These are phyloP conservation scores for Hedychridium roseum DNA, from an alignment of 2,888 invertebrate species.

Conservation along the genomic window DNA sequence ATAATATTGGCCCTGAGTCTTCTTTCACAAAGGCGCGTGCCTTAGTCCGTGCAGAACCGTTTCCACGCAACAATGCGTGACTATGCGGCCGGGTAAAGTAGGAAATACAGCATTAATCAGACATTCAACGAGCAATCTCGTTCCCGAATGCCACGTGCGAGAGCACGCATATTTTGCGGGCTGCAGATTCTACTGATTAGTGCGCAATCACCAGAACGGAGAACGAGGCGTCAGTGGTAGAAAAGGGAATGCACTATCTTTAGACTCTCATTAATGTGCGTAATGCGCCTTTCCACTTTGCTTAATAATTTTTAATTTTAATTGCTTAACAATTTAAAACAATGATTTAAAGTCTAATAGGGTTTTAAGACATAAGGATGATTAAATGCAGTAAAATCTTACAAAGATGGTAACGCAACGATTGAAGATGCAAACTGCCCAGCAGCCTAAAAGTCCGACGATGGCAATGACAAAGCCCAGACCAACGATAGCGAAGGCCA, in stretches of 20 bases:
- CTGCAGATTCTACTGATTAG: conserved; percentile 20
- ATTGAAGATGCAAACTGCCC: conserved; percentile 81
- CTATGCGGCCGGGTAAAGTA: conserved; percentile 28
- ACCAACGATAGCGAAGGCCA: conserved; percentile 75
- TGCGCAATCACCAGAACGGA: neutral
- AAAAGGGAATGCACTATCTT: neutral
- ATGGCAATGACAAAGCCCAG: conserved; percentile 75
- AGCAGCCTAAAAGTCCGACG: conserved; percentile 79
- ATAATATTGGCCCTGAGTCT: too few relatives aligned
- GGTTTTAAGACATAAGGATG: neutral
- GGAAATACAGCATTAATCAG: conserved; percentile 36
- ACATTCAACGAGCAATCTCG: too few relatives aligned
- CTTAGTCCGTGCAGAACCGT: conserved; percentile 41
- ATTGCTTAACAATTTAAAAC: neutral
- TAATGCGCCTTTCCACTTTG: too few relatives aligned
- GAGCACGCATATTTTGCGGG: conserved; percentile 13
- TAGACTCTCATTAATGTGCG: neutral
- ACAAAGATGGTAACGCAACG: conserved; percentile 77
- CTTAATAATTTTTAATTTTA: neutral
- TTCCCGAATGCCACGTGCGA: too few relatives aligned
- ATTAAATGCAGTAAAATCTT: conserved; percentile 55
- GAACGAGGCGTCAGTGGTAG: neutral
- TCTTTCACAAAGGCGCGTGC: conserved; percentile 34
- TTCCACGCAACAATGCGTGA: conserved; percentile 51
- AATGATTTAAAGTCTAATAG: neutral